These are phyloP conservation scores for Phocides pigmalion DNA, from an alignment of 1,140 invertebrate species.

Conservation along the genomic window DNA sequence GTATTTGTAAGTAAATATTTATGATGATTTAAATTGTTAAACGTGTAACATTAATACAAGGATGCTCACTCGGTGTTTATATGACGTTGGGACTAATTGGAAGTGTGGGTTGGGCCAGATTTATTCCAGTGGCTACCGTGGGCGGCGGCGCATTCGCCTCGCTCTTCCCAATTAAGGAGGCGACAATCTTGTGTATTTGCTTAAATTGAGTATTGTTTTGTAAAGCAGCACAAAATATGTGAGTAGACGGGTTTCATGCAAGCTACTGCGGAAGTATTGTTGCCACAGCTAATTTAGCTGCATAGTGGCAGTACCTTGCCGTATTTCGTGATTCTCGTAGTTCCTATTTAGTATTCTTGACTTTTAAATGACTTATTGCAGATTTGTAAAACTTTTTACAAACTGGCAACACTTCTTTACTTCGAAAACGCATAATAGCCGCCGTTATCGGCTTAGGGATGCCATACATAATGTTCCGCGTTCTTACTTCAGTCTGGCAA, in stretches of 20 bases:
- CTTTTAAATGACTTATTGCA: too few relatives aligned
- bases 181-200: slow-evolving; percentile 53
- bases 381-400: too few relatives aligned
- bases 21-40: slow-evolving; percentile 5
- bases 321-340: too few relatives aligned
- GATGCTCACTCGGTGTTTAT: slow-evolving; percentile 32
- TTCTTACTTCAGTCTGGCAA: too few relatives aligned
- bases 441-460: too few relatives aligned
- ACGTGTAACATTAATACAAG: slow-evolving; percentile 22
- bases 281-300: too few relatives aligned
- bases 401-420: too few relatives aligned
- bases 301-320: too few relatives aligned
- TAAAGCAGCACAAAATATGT: slow-evolving; percentile 18
- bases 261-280: too few relatives aligned
- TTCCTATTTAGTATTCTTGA: too few relatives aligned
- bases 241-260: not conserved
- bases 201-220: slow-evolving; percentile 55
- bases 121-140: slow-evolving; percentile 47
- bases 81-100: slow-evolving; percentile 55
- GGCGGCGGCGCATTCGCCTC: slow-evolving; percentile 49
- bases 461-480: too few relatives aligned
- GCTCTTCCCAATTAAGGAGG: slow-evolving; percentile 62
- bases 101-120: slow-evolving; percentile 65
- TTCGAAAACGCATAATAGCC: too few relatives aligned
- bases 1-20: not conserved